Evolutionary conservation across 2,113 vertebrate genomes (phyloP).

Genomic region (Coptodon rendalli): DNA sequence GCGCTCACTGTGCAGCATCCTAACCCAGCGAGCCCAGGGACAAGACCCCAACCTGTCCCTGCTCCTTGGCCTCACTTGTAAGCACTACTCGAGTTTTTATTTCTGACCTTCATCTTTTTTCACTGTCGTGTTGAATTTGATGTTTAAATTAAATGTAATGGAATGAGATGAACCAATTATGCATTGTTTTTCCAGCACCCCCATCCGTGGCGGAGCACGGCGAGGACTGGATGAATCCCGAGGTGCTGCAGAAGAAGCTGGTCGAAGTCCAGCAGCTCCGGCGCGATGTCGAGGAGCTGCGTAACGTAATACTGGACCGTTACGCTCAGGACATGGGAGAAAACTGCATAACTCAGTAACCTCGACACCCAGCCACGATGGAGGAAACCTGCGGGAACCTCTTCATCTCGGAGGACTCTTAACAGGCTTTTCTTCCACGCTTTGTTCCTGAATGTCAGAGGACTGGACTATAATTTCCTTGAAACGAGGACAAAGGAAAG

Average conservation of each 20-base stretch:
- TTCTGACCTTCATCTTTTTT: neutral
- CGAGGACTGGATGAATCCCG: slow-evolving; percentile 78
- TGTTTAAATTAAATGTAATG: neutral
- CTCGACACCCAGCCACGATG: neutral
- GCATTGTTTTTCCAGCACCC: slow-evolving; percentile 61
- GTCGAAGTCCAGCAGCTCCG: slow-evolving; percentile 83
- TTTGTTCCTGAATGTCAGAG: slow-evolving; percentile 32
- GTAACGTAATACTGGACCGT: slow-evolving; percentile 89
- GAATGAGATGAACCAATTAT: neutral
- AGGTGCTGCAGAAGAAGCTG: slow-evolving; percentile 84
- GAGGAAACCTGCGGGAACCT: neutral
- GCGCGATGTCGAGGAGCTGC: slow-evolving; percentile 87
- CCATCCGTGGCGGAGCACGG: slow-evolving; percentile 61
- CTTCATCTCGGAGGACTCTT: neutral
- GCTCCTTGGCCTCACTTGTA: slow-evolving; percentile 89
- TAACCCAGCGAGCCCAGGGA: slow-evolving; percentile 90
- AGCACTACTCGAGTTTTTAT: slow-evolving; percentile 24
- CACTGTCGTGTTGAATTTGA: neutral
- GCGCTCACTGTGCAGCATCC: slow-evolving; percentile 88
- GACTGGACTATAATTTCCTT: slow-evolving; percentile 19
- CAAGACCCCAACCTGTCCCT: slow-evolving; percentile 93
- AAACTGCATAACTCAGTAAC: slow-evolving; percentile 87
- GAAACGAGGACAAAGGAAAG: slow-evolving; percentile 47
- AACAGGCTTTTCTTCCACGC: neutral
- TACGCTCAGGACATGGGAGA: slow-evolving; percentile 99